phyloP scores from a whole-genome alignment of 2,888 invertebrate genomes.

The Hypsopygia costalis region DNA sequence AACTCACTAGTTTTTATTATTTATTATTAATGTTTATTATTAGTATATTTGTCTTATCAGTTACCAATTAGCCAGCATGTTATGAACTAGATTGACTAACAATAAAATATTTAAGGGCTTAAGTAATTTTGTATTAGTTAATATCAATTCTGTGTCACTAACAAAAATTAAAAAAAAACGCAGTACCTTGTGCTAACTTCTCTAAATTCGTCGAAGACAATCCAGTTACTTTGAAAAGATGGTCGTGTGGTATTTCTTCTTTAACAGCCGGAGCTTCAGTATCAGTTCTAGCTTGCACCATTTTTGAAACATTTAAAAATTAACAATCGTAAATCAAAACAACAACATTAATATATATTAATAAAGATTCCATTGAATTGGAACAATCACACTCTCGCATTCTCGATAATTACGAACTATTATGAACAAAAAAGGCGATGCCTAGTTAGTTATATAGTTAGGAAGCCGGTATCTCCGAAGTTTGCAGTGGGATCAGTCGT shows the following conservation, averaged over 20 bases:
- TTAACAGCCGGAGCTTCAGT: conserved; percentile 32
- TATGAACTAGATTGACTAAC: no score
- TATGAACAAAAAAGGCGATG: neutral
- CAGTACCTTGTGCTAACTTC: conserved; percentile 64
- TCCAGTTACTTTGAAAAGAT: conserved; percentile 65
- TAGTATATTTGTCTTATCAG: no score
- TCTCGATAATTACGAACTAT: neutral
- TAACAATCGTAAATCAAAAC: conserved; percentile 6
- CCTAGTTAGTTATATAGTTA: conserved; percentile 3
- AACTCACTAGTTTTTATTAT: no score
- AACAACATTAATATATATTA: neutral
- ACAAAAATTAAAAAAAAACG: no score
- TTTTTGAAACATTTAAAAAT: no score
- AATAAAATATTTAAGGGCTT: no score
- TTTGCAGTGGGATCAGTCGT: conserved; percentile 29
- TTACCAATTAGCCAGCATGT: no score
- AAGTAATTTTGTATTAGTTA: no score
- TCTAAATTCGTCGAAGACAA: conserved; percentile 62
- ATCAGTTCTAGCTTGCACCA: conserved; percentile 43
- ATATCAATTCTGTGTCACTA: no score
- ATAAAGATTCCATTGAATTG: neutral
- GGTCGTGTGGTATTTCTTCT: conserved; percentile 65
- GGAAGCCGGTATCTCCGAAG: conserved; percentile 9
- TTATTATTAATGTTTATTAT: no score
- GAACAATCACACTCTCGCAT: conserved; percentile 3